Conservation (phyloP, 2,888 invertebrate genomes). For the Drosophila neutralis region DNA sequence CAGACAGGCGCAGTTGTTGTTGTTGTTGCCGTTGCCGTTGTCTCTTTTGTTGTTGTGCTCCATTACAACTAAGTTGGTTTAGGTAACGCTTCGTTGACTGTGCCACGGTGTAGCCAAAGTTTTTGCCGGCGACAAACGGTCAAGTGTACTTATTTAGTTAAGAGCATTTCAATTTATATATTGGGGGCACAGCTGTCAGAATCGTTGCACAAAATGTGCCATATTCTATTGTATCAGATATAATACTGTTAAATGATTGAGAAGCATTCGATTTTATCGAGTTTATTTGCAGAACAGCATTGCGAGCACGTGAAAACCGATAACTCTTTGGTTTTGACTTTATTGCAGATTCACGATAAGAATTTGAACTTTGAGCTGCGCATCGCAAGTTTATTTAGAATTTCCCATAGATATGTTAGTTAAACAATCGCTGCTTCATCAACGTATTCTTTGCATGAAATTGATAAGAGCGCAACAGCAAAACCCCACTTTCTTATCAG, state of each 20-base stretch:
- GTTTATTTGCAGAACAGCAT: background rate
- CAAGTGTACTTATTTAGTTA: slow-evolving; percentile 30
- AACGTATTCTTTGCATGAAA: background rate
- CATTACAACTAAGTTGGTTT: slow-evolving; percentile 61
- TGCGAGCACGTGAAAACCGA: slow-evolving; percentile 11
- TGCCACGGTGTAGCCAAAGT: slow-evolving; percentile 41
- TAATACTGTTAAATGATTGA: background rate
- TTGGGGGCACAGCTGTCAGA: background rate
- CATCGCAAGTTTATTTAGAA: slow-evolving; percentile 19
- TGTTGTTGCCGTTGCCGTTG: slow-evolving; percentile 33
- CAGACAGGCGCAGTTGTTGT: slow-evolving; percentile 58
- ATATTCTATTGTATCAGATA: background rate
- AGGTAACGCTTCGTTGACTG: slow-evolving; percentile 68
- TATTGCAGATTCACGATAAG: slow-evolving; percentile 19
- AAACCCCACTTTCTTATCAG: slow-evolving; percentile 13
- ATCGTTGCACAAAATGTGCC: background rate
- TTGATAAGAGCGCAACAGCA: slow-evolving; percentile 19
- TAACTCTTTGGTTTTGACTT: background rate
- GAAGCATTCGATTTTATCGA: background rate
- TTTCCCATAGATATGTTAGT: slow-evolving; percentile 20
- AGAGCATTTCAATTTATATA: slow-evolving; percentile 16
- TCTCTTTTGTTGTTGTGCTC: slow-evolving; percentile 24
- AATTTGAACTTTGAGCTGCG: slow-evolving; percentile 12
- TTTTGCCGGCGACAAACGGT: slow-evolving; percentile 23
- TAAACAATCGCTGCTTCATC: background rate